A percentile compares a stretch with the other conserved stretches of the same genome.
Evolutionary conservation across 2,888 invertebrate genomes (phyloP).

Genomic region (Hydraecia micacea): DNA sequence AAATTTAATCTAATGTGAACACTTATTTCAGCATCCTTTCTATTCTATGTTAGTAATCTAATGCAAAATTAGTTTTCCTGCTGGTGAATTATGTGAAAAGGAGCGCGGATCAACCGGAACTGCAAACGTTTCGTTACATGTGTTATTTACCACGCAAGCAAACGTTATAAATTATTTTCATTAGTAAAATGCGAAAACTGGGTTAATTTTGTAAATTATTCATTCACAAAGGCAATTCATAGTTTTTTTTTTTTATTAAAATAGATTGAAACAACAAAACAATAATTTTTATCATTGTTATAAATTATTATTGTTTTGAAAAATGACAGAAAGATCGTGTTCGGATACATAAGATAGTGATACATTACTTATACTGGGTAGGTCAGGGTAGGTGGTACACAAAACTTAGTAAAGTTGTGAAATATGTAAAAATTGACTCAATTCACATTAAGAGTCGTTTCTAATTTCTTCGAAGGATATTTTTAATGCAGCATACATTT

Average conservation of each 20-base stretch:
- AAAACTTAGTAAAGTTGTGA: neutral
- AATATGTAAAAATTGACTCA: neutral
- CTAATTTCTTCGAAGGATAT: neutral
- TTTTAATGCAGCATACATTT: neutral
- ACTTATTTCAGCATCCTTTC: neutral
- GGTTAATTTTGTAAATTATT: neutral
- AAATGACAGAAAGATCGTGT: neutral
- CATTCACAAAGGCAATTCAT: neutral
- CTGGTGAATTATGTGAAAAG: conserved; percentile 27
- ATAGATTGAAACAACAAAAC: neutral
- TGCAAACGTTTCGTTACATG: conserved; percentile 36
- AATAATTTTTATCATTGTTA: no score
- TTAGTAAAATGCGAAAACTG: neutral
- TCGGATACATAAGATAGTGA: conserved; percentile 20
- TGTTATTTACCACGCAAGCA: conserved; percentile 23
- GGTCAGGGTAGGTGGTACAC: no score
- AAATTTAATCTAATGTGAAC: neutral
- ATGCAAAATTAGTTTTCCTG: neutral
- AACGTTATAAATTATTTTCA: neutral
- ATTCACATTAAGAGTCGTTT: neutral
- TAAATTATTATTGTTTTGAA: neutral
- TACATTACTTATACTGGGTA: no score
- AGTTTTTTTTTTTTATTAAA: neutral
- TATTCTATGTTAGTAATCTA: neutral
- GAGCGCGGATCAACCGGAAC: conserved; percentile 52